These are phyloP conservation scores for Selene dorsalis DNA, from an alignment of 2,797 vertebrate genomes.

Conservation along the genomic window DNA sequence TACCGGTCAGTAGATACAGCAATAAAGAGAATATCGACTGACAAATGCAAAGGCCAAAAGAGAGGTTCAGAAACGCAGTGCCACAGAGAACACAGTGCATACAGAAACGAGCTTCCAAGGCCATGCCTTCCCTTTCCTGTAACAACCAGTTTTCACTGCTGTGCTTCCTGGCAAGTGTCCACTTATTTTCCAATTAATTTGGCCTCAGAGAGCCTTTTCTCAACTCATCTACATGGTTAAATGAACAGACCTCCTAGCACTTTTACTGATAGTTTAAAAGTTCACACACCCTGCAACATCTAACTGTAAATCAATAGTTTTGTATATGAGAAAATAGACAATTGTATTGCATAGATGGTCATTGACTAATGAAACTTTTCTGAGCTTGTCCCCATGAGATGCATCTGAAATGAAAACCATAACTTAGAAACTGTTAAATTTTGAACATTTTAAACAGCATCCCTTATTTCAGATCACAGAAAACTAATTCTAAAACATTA, in stretches of 20 bases:
- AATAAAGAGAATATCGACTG: constrained; percentile 58
- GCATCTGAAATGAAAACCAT: constrained; percentile 23
- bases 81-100: constrained; percentile 59
- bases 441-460: constrained; percentile 6
- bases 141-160: constrained; percentile 74
- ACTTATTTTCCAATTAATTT: constrained; percentile 84
- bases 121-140: constrained; percentile 68
- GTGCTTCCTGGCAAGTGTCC: constrained; percentile 80
- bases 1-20: constrained; percentile 36
- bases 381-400: constrained; percentile 13
- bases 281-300: constrained; percentile 50
- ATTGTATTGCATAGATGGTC: constrained; percentile 40
- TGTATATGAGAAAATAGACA: constrained; percentile 29
- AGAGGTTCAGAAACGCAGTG: constrained; percentile 59
- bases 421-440: constrained; percentile 12
- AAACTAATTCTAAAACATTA: constrained; percentile 9
- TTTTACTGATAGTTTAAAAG: constrained; percentile 66
- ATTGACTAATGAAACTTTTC: constrained; percentile 31
- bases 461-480: neutral
- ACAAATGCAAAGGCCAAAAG: constrained; percentile 66
- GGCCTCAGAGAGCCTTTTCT: constrained; percentile 79
- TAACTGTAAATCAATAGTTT: constrained; percentile 58
- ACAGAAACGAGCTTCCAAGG: constrained; percentile 69
- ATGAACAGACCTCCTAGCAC: constrained; percentile 73
- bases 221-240: constrained; percentile 75